Evolutionary conservation across 2,888 invertebrate species (phyloP).

Genomic region (Portevinia maculata): DNA sequence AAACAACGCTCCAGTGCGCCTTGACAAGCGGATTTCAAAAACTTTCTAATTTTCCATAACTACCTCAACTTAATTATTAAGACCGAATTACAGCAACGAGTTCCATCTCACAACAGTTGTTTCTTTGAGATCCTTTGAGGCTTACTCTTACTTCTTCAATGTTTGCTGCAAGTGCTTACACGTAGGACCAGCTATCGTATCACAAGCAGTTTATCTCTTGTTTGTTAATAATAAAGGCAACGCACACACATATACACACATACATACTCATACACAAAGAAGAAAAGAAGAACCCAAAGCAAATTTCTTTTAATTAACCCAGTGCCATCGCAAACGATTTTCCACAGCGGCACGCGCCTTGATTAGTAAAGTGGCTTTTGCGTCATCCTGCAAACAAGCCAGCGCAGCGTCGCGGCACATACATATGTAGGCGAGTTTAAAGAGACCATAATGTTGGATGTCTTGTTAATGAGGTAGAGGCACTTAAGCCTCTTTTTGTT

Average conservation of each 20-base stretch:
- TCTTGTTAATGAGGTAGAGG: conserved; percentile 44
- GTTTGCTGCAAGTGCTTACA: conserved; percentile 49
- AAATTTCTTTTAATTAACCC: conserved; percentile 65
- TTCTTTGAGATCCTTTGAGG: conserved; percentile 8
- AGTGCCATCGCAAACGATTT: conserved; percentile 41
- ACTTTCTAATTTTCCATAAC: no score
- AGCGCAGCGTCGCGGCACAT: no score
- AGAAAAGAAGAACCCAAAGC: conserved; percentile 8
- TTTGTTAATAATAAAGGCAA: conserved; percentile 20
- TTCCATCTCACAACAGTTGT: no score
- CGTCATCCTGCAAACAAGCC: conserved; percentile 19
- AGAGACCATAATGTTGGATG: conserved; percentile 19
- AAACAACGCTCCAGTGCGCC: no score
- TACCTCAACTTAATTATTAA: no score
- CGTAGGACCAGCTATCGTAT: conserved; percentile 47
- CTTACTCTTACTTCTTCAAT: not conserved
- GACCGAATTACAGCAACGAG: no score
- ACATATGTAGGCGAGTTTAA: conserved; percentile 31
- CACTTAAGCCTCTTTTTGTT: conserved; percentile 53
- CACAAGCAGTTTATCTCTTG: conserved; percentile 62
- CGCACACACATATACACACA: no score
- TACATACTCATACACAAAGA: not conserved
- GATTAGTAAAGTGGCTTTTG: conserved; percentile 41
- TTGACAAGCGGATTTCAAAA: no score
- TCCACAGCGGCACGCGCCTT: conserved; percentile 58